Evolutionary conservation across 2,888 invertebrate genomes (phyloP).

Genomic region (Acanthosoma haemorrhoidale): DNA sequence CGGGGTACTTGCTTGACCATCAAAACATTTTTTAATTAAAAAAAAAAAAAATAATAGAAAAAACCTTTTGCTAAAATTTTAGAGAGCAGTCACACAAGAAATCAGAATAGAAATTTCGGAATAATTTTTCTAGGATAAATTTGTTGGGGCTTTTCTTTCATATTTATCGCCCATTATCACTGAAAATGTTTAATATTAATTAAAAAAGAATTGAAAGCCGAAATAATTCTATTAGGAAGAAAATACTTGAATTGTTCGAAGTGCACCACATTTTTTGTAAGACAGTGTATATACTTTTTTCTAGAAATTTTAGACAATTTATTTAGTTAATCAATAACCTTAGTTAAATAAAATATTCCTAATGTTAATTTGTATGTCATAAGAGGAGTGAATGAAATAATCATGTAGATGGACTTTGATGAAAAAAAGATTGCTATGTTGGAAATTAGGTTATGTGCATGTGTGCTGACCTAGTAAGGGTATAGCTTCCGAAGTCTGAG

Average conservation of each 20-base stretch:
- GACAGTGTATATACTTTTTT: not conserved
- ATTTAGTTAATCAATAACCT: not conserved
- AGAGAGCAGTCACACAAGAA: too few species aligned
- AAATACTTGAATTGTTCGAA: not conserved
- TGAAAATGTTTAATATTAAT: too few species aligned
- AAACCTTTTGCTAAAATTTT: too few species aligned
- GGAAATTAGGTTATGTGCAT: conserved; percentile 39
- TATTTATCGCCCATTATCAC: too few species aligned
- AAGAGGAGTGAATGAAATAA: conserved; percentile 37
- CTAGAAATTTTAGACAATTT: not conserved
- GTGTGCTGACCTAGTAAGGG: conserved; percentile 84
- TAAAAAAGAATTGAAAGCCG: too few species aligned
- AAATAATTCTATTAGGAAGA: too few species aligned
- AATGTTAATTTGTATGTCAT: not conserved
- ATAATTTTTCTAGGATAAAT: too few species aligned
- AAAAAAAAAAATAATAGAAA: too few species aligned
- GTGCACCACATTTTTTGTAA: not conserved
- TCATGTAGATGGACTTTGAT: conserved; percentile 38
- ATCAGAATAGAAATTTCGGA: too few species aligned
- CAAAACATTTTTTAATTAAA: too few species aligned
- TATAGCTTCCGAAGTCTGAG: conserved; percentile 98
- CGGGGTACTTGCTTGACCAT: too few species aligned
- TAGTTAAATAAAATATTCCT: not conserved
- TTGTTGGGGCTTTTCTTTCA: too few species aligned
- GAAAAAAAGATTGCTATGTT: conserved; percentile 37